phyloP scores from a whole-genome alignment of 2,888 invertebrate genomes.

The Hoplodrina ambigua region DNA sequence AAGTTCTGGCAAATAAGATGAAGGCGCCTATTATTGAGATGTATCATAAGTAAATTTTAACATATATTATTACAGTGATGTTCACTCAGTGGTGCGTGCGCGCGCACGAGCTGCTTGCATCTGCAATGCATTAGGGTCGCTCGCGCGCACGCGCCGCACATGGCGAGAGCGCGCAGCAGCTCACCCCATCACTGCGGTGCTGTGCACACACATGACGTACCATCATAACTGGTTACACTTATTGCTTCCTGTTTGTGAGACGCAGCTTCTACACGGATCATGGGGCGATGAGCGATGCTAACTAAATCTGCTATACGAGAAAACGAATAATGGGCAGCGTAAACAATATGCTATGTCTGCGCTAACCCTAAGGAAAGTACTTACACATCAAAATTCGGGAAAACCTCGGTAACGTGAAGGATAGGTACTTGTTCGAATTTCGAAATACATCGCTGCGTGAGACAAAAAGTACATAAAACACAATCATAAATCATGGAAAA shows the following conservation, averaged over 20 bases:
- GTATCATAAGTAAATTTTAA: neutral
- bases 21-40: neutral
- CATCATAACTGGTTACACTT: slow-evolving; percentile 2
- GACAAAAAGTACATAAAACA: slow-evolving; percentile 3
- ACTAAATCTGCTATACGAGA: neutral
- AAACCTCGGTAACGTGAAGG: neutral
- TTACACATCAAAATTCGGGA: neutral
- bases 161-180: neutral
- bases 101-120: slow-evolving; percentile 32
- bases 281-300: neutral
- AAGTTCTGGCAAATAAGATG: neutral
- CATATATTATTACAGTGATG: too few species aligned
- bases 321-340: too few species aligned
- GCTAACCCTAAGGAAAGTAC: neutral
- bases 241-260: neutral
- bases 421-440: neutral
- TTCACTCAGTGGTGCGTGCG: neutral
- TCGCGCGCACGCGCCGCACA: slow-evolving; percentile 44
- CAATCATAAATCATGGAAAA: slow-evolving; percentile 18
- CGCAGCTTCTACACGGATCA: neutral
- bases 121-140: slow-evolving; percentile 39
- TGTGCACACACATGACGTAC: neutral
- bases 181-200: too few species aligned
- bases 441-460: neutral
- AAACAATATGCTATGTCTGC: too few species aligned